Evolutionary conservation across 2,888 invertebrate species (phyloP), one percentile per base, ranked within the genome.

Genomic region (Liodrosophila aerea): DNA sequence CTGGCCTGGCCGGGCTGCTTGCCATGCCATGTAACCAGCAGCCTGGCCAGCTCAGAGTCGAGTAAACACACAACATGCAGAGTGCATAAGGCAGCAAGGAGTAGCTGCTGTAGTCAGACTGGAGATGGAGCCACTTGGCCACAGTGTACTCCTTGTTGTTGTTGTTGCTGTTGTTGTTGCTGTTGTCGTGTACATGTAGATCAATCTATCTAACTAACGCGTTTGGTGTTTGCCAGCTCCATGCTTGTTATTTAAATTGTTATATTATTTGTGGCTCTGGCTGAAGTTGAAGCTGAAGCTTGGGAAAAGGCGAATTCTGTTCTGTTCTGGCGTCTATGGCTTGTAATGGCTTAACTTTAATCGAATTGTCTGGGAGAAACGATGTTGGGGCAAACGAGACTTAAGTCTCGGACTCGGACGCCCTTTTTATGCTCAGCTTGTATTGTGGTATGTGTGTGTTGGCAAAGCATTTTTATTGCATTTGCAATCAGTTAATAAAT

Each of bases 161-260:
- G n/a, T n/a, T 22, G 64, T 65, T 66, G 75, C 81, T 72, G 71
- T 73, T 76, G 76, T 82, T n/a, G n/a, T n/a, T 22, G 64, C 65
- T 66, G 75, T 84, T 72, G 71, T 73, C 78, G 76, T 82, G 82
- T 82, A 85, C 82, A 85, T 78, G 82, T 69, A 85, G 85, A 81
- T 81, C 85, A 81, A 81, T 85, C 80, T 84, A 81, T 81, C 85
- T 81, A 85, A 85, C 80, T 81, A 81, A 81, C 80, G 81, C 83
- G 83, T 76, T 82, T 81, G 85, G 81, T 81, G 81, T 81, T 84
- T 82, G 85, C 73, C 73, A 70, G 76, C 50, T 63, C 61, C 65
- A 69, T 76, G 83, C 77, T 84, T 81, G 81, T 85, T 85, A 81
- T 81, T 81, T 78, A 81, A 81, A 82, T 85, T 82, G 81, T 83